Conservation (phyloP, 2,888 invertebrate species). For the Lymantria dispar region DNA sequence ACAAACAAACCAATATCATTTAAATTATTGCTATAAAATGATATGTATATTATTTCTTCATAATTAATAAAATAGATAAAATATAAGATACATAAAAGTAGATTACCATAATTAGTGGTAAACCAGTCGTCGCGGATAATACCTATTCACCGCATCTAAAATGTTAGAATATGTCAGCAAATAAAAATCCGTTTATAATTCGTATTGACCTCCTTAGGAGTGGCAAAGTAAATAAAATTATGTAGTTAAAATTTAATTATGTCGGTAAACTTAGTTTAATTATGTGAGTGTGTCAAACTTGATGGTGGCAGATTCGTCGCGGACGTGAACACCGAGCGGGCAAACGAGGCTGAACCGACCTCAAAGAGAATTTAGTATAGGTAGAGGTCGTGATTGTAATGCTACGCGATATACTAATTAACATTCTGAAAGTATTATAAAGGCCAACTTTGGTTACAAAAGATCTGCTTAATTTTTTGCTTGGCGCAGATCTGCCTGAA, state of each 20-base stretch:
- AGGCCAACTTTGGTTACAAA: not conserved
- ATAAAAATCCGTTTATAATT: conserved; percentile 16
- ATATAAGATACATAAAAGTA: not conserved
- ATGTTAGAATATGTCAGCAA: conserved; percentile 21
- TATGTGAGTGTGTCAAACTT: conserved; percentile 45
- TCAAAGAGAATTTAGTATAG: conserved; percentile 30
- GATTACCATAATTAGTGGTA: not conserved
- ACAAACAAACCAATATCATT: too few relatives aligned
- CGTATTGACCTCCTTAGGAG: conserved; percentile 35
- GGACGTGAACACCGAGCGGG: conserved; percentile 26
- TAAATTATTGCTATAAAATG: too few relatives aligned
- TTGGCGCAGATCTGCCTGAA: not conserved
- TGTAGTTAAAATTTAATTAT: conserved; percentile 23
- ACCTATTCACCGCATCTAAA: not conserved
- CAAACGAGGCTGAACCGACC: conserved; percentile 34
- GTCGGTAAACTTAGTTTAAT: conserved; percentile 42
- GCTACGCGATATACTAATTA: conserved; percentile 21
- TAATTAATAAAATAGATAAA: too few relatives aligned
- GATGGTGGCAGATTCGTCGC: conserved; percentile 38
- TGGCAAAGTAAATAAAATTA: conserved; percentile 31
- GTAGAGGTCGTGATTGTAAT: conserved; percentile 32
- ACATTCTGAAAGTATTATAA: conserved; percentile 3
- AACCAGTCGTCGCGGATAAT: not conserved
- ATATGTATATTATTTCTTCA: too few relatives aligned
- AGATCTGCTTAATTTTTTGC: not conserved